Evolutionary conservation across 2,113 vertebrate genomes (phyloP).

Genomic region (Desmodus rotundus): DNA sequence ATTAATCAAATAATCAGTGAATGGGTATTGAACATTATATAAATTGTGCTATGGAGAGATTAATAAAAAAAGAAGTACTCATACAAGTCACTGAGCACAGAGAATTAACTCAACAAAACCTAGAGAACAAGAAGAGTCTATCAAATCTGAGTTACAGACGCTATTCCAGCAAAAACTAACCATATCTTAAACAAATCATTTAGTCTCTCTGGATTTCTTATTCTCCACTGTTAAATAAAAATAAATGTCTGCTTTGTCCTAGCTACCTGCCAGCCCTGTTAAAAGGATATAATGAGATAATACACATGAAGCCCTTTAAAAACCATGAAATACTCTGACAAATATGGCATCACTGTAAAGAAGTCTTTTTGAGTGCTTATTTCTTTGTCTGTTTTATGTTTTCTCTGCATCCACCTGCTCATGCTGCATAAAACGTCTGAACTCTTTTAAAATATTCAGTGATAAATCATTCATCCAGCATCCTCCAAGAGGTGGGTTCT

Average conservation of each 20-base stretch:
- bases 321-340: background rate
- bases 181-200: background rate
- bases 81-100: background rate
- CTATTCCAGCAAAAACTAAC: background rate
- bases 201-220: background rate
- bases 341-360: background rate
- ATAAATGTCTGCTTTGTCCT: background rate
- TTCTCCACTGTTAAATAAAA: background rate
- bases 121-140: background rate
- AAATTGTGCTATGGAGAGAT: background rate
- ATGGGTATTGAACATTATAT: background rate
- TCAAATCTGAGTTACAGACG: background rate
- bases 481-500: background rate
- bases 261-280: background rate
- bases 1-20: background rate
- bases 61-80: background rate
- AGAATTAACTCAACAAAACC: background rate
- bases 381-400: background rate
- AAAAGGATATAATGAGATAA: background rate
- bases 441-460: background rate
- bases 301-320: background rate
- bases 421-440: background rate
- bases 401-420: background rate
- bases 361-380: background rate
- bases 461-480: background rate